Evolutionary conservation across 2,113 vertebrate species (phyloP).

Genomic region (Anarhynchus alexandrinus): DNA sequence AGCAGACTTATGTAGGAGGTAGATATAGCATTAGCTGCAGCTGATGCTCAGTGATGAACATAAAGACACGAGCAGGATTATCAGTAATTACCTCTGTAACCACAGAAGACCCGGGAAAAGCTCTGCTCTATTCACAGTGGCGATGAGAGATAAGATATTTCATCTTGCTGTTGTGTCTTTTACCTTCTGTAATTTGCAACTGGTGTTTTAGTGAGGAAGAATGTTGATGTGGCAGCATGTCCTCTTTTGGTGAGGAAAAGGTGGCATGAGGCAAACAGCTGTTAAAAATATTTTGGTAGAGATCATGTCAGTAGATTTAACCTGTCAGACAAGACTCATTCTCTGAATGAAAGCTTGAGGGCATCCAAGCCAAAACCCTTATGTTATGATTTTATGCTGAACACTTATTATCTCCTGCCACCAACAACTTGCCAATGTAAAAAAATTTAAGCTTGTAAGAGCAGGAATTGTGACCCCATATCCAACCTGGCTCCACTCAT

Average conservation of each 20-base stretch:
- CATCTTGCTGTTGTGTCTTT: background rate
- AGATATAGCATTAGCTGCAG: background rate
- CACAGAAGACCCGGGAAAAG: background rate
- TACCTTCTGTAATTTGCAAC: background rate
- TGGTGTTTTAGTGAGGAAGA: background rate
- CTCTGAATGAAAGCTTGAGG: background rate
- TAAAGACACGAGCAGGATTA: background rate
- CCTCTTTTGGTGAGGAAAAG: background rate
- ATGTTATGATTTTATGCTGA: background rate
- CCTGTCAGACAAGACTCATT: background rate
- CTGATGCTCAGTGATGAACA: background rate
- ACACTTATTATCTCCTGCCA: background rate
- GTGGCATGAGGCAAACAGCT: background rate
- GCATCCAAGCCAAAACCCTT: background rate
- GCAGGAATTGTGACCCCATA: background rate
- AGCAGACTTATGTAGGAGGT: background rate
- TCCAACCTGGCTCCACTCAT: background rate
- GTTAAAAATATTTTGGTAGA: background rate
- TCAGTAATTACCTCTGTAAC: background rate
- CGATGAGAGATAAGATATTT: background rate
- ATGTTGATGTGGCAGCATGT: background rate
- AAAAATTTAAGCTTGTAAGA: background rate
- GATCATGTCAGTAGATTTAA: background rate
- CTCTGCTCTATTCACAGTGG: background rate
- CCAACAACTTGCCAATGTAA: background rate